A percentile compares a stretch with the other conserved stretches of the same genome.
These are phyloP conservation scores for Petrolisthes cinctipes DNA, from an alignment of 2,888 invertebrate species.

Conservation along the genomic window DNA sequence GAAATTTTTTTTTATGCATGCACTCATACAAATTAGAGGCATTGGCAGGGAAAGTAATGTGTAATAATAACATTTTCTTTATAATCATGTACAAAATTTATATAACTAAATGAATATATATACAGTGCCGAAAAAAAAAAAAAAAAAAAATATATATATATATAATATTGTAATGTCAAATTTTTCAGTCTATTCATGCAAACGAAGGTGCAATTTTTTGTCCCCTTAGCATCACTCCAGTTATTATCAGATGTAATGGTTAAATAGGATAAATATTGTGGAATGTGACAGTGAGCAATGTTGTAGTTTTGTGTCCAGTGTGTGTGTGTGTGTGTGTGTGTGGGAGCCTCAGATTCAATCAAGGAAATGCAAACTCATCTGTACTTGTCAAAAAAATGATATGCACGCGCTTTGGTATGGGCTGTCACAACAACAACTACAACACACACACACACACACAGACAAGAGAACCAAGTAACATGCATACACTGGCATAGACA, in stretches of 20 bases:
- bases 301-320: neutral
- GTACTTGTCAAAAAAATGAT: neutral
- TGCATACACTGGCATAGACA: too few species aligned
- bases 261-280: neutral
- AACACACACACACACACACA: neutral
- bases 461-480: neutral
- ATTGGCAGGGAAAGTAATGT: too few species aligned
- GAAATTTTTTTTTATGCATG: too few species aligned
- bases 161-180: neutral
- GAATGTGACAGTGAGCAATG: neutral
- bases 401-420: neutral
- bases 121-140: neutral
- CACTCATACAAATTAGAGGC: too few species aligned
- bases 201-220: neutral
- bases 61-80: too few species aligned
- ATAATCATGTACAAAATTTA: neutral
- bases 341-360: neutral
- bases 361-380: neutral
- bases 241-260: neutral
- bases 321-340: conserved; percentile 7
- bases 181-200: neutral
- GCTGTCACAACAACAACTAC: neutral
- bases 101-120: neutral
- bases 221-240: neutral
- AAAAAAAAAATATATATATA: neutral